Percentiles rank a stretch among this genome's conserved stretches.
Conservation (phyloP, 2,888 invertebrate genomes). For the Diarsia mendica region DNA sequence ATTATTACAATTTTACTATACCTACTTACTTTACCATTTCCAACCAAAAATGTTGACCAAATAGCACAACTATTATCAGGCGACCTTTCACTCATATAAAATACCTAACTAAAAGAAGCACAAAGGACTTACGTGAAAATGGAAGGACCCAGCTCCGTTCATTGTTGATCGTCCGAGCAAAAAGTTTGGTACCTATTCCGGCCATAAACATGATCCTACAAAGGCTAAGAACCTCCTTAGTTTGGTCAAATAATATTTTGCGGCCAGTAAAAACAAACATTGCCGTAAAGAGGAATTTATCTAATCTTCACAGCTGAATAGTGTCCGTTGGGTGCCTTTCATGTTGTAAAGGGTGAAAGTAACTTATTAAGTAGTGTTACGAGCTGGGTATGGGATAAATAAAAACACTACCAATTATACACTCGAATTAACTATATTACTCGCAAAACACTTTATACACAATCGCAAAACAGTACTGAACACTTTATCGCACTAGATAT, state of each 20-base stretch:
- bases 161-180: slow-evolving; percentile 51
- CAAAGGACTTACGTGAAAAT: slow-evolving; percentile 37
- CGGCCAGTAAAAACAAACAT: slow-evolving; percentile 46
- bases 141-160: not conserved
- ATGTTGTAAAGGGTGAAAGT: slow-evolving; percentile 11
- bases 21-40: not conserved
- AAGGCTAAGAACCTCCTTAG: slow-evolving; percentile 36
- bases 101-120: slow-evolving; percentile 9
- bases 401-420: too few species aligned
- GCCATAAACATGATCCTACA: slow-evolving; percentile 41
- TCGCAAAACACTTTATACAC: too few species aligned
- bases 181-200: slow-evolving; percentile 55
- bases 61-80: slow-evolving; percentile 19
- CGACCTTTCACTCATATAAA: slow-evolving; percentile 11
- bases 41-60: slow-evolving; percentile 2
- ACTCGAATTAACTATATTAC: too few species aligned
- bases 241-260: slow-evolving; percentile 36
- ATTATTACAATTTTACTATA: not conserved
- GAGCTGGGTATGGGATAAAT: too few species aligned
- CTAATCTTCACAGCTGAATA: slow-evolving; percentile 55
- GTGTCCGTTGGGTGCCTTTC: slow-evolving; percentile 13
- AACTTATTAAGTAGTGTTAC: slow-evolving; percentile 24
- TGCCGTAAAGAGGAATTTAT: slow-evolving; percentile 41
- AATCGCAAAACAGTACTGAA: too few species aligned
- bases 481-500: too few species aligned